Evolutionary conservation across 2,888 invertebrate genomes (phyloP), one percentile per base, ranked within the genome.

Genomic region (Zootermopsis nevadensis): DNA sequence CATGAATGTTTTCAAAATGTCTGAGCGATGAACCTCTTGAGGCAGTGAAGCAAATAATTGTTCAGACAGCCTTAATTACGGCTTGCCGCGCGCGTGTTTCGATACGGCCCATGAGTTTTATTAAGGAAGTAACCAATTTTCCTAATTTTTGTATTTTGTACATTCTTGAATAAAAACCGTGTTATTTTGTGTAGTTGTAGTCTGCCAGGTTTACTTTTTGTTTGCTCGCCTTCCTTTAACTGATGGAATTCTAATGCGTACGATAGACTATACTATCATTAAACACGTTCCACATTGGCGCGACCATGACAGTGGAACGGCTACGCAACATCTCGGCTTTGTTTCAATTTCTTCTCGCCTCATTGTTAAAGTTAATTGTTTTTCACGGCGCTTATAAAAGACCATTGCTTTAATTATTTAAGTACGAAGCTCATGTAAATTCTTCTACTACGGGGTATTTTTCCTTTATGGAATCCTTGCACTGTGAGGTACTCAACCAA

Each of bases 51-150:
- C 79, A 66, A 33, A 33, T 79, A 79, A 79, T 79, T 79, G 66
- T 66, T 15, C 35, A 27, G 27, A 15, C 22, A 77, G n/a, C 77
- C 77, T 77, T 77, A 53, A 77, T 77, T 53, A 53, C 27, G 48
- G n/a, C n/a, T 35, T 60, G 60, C 82, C 35, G 76, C 82, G 60
- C 82, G 55, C 33, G 76, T 82, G 53, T 74, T 82, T 74, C 27
- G 82, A 72, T 60, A 77, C 77, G 82, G 77, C 19, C 77, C 82
- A 82, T 82, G 38, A 77, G 66, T 77, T 77, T 77, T 77, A 82
- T 77, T 66, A 77, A 82, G 82, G 82, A 82, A 82, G 82, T 77
- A 30, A 74, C 66, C 77, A 77, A 82, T 82, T 82, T 81, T 48
- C 81, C 35, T 66, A 10, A 35, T n/a, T 48, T 77, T 77, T 48